These are phyloP conservation scores for Dynastes maya DNA, from an alignment of 2,888 invertebrate genomes.

Conservation along the genomic window DNA sequence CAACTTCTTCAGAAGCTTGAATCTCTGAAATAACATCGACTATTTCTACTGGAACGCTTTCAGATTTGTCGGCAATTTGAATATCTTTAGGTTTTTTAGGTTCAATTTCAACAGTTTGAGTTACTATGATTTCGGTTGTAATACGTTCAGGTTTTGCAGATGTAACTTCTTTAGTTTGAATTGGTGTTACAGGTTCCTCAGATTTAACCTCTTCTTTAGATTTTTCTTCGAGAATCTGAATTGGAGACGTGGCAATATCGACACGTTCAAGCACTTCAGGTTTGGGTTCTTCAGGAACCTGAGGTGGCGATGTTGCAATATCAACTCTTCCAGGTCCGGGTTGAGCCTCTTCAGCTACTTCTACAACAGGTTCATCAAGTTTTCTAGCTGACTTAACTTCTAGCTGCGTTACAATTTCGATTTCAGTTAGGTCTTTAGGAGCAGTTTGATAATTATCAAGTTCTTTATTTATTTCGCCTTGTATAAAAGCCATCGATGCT, in stretches of 20 bases:
- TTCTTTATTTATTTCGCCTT: constrained; percentile 17
- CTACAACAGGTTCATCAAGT: neutral
- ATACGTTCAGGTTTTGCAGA: no score
- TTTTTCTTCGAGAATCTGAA: neutral
- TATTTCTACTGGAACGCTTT: neutral
- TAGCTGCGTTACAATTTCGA: constrained; percentile 28
- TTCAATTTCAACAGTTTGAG: constrained; percentile 6
- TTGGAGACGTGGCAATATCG: constrained; percentile 37
- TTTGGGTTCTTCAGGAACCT: constrained; percentile 6
- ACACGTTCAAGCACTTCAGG: neutral
- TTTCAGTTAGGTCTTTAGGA: constrained; percentile 21
- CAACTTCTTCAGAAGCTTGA: no score
- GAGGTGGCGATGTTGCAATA: constrained; percentile 17
- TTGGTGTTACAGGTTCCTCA: neutral
- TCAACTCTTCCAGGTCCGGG: constrained; percentile 12
- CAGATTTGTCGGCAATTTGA: no score
- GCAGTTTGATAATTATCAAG: constrained; percentile 1
- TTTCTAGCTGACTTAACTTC: neutral
- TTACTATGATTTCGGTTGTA: neutral
- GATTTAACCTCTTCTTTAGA: neutral
- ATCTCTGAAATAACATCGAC: neutral
- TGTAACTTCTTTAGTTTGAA: neutral
- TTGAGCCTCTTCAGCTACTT: neutral
- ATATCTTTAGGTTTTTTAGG: neutral
- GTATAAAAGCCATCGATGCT: constrained; percentile 24